Base-by-base conservation (phyloP, 1,140 invertebrate species). In the Hestina assimilis region DNA sequence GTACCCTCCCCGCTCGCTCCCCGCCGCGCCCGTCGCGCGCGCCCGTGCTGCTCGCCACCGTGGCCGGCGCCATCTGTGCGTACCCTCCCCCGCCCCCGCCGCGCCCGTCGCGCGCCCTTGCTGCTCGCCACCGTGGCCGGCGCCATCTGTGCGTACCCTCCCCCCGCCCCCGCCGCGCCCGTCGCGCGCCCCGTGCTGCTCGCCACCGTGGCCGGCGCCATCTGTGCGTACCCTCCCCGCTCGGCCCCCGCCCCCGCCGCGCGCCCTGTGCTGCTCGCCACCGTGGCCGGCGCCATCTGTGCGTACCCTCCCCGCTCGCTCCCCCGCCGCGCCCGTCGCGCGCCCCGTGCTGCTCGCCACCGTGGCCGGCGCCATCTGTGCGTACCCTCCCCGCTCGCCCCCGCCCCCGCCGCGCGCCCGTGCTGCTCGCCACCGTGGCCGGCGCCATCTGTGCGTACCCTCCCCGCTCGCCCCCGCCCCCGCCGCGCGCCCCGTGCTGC, bases 371-470 rank as follows among this genome's bases (percentile, higher is more conserved):
- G n/a, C n/a, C n/a, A n/a, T n/a, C n/a, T n/a, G n/a, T n/a, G n/a
- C n/a, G n/a, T n/a, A n/a, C n/a, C n/a, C n/a, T n/a, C n/a, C n/a
- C n/a, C n/a, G n/a, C n/a, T n/a, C n/a, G n/a, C 92, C 6, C 93
- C 93, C 54, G 95, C 94, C 48, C 95, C 96, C 6, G 95, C 94
- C 0, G 90, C 93, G 62, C 94, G 96, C 12, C 96, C 96, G 94
- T 98, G 15, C 89, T 98, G 5, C 96, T 94, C 84, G 80, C 80
- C 54, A 83, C 79, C 42, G 80, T 81, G 52, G 62, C 59, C 85
- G 98, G 97, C 21, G 98, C 97, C 1, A 89, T 99, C 45, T 97
- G 98, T 0, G 97, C 97, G 94, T 96, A 97, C 80, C 96, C 97
- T 89, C 91, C 95, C 19, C 96, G 98, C 89, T n/a, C n/a, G 95